Evolutionary conservation across 2,113 vertebrate genomes (phyloP), one percentile per base, ranked within the genome.

Genomic region (Lota lota): DNA sequence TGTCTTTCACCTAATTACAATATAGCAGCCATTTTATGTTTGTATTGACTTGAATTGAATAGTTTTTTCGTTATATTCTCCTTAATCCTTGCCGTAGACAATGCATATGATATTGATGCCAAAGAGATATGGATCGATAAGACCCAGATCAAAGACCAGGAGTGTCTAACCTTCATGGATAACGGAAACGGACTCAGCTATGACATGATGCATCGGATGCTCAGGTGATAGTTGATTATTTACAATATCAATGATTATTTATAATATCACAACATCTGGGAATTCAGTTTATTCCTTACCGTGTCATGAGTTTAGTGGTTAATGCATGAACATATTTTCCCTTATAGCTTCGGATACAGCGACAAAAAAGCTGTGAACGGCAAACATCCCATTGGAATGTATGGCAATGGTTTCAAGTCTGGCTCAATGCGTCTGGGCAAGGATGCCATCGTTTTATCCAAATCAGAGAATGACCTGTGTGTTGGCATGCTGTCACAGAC

Each of bases 381-480:
- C 4, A 85, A 91, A 0, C 85, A 90, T 1, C 97, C 97, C 0
- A 95, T 99, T 72, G 97, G 97, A 5, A 80, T 97, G 12, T 99
- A 98, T 36, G 97, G 97, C 18, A 99, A 99, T 21, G 97, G 96
- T 2, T 99, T 99, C 92, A 99, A 99, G 79, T 99, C 97, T 0
- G 97, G 97, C 1, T 96, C 97, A 47, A 99, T 99, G 97, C 94
- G 97, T 47, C 90, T 99, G 63, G 97, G 97, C 16, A 95, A 77
- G 88, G 97, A 99, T 10, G 94, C 94, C 36, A 92, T 99, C 0
- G 94, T 99, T 51, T 97, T 99, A 78, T 98, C 95, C 40, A 98
- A 94, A 80, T 95, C 94, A 0, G 91, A 83, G 24, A 90, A 83
- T 0, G 78, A 64, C 6, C 92, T 93, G 83, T 96, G 93, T 0